phyloP scores from a whole-genome alignment of 2,797 vertebrate species.

The Sternotherus odoratus region DNA sequence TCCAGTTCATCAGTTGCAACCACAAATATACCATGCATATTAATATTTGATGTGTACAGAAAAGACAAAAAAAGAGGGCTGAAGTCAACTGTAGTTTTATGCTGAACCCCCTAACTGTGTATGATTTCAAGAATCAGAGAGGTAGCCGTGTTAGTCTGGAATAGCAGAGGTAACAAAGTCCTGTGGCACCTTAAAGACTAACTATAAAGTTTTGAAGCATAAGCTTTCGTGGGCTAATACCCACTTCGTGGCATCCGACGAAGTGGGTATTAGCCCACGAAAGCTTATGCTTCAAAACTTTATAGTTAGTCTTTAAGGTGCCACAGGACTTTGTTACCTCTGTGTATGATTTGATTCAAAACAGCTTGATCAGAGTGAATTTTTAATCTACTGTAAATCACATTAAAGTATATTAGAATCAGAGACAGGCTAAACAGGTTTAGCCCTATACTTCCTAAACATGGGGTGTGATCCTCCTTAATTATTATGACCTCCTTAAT shows the following conservation, averaged over 20 bases:
- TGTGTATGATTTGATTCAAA: neutral
- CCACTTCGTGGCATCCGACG: too few relatives aligned
- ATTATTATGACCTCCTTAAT: conserved; percentile 57
- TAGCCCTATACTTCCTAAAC: conserved; percentile 48
- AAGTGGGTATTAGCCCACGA: too few relatives aligned
- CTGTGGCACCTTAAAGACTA: too few relatives aligned
- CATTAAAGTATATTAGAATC: neutral
- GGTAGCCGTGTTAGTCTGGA: too few relatives aligned
- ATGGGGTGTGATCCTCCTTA: conserved; percentile 34
- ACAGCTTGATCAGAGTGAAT: conserved; percentile 25
- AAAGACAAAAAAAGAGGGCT: accelerated
- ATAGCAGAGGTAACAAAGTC: too few relatives aligned
- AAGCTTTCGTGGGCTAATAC: too few relatives aligned
- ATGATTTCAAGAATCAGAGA: too few relatives aligned
- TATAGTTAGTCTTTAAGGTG: too few relatives aligned
- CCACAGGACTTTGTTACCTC: too few relatives aligned
- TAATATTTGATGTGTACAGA: neutral
- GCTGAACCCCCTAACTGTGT: neutral
- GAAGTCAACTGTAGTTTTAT: neutral
- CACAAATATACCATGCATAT: neutral
- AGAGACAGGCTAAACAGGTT: conserved; percentile 65
- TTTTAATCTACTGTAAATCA: conserved; percentile 26
- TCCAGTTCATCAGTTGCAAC: neutral
- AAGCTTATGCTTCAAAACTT: too few relatives aligned
- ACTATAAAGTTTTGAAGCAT: too few relatives aligned